These are phyloP conservation scores for Loxodonta africana DNA, from an alignment of 2,113 vertebrate species.

Conservation along the genomic window DNA sequence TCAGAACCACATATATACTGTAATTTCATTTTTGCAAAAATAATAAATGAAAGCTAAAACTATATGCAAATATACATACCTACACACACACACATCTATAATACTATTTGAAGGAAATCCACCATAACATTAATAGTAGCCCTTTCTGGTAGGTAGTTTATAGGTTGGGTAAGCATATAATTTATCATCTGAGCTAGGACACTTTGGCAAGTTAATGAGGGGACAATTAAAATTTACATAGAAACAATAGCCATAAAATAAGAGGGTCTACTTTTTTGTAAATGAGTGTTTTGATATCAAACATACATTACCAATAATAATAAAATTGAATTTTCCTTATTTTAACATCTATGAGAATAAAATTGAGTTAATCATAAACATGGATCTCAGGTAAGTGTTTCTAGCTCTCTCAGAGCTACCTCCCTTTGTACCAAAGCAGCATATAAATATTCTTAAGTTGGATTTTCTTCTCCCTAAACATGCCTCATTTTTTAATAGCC, in stretches of 20 bases:
- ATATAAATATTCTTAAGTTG: not conserved
- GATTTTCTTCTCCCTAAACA: not conserved
- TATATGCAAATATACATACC: not conserved
- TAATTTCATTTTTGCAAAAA: conserved; percentile 12
- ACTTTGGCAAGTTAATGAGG: not conserved
- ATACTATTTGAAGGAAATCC: not conserved
- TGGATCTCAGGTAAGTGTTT: not conserved
- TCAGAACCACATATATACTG: not conserved
- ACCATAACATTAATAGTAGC: not conserved
- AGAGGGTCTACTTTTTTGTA: not conserved
- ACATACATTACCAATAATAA: not conserved
- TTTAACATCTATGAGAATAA: not conserved
- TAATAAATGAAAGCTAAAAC: not conserved
- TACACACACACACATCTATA: not conserved
- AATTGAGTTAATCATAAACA: not conserved
- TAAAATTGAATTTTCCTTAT: not conserved
- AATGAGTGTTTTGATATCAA: not conserved
- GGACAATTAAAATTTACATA: not conserved
- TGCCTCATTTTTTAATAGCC: not conserved
- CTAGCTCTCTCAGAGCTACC: not conserved
- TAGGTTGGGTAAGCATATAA: not conserved
- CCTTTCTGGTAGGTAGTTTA: not conserved
- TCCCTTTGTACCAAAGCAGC: not conserved
- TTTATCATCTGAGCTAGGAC: not conserved
- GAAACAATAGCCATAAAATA: not conserved